Percentiles rank a stretch among this genome's conserved stretches.
phyloP scores from a whole-genome alignment of 2,113 vertebrate species.

The Alligator mississippiensis region DNA sequence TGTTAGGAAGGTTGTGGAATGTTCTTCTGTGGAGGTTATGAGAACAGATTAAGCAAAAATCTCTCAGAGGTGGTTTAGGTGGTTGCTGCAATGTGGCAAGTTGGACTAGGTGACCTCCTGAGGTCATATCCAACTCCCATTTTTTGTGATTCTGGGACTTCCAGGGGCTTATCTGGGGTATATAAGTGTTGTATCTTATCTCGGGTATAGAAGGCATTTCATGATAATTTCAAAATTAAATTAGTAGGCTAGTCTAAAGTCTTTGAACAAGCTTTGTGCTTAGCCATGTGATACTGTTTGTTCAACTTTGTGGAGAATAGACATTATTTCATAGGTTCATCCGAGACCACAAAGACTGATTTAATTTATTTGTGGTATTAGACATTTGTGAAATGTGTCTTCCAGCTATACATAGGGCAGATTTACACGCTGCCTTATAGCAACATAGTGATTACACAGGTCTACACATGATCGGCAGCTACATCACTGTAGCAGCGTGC shows the following conservation, averaged over 20 bases:
- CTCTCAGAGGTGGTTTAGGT: no score
- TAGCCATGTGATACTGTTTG: background rate
- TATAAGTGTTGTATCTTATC: background rate
- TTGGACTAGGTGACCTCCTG: no score
- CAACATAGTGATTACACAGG: no score
- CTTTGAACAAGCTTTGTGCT: background rate
- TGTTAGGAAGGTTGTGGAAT: background rate
- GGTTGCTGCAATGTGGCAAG: no score
- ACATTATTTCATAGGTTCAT: background rate
- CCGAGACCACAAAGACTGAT: background rate
- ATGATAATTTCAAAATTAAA: background rate
- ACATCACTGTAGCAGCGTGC: no score
- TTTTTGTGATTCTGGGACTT: background rate
- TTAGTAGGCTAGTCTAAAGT: background rate
- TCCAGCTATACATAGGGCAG: background rate
- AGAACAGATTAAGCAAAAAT: no score
- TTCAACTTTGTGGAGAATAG: background rate
- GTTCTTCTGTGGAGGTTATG: background rate
- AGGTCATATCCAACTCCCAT: no score
- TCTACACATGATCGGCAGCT: no score
- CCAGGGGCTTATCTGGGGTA: background rate
- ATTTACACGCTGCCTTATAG: no score
- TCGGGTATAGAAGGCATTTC: background rate
- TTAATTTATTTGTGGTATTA: background rate
- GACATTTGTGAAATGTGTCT: background rate